Percentiles rank a stretch among this genome's conserved stretches.
These are phyloP conservation scores for Zootoca vivipara DNA, from an alignment of 2,113 vertebrate species.

Conservation along the genomic window DNA sequence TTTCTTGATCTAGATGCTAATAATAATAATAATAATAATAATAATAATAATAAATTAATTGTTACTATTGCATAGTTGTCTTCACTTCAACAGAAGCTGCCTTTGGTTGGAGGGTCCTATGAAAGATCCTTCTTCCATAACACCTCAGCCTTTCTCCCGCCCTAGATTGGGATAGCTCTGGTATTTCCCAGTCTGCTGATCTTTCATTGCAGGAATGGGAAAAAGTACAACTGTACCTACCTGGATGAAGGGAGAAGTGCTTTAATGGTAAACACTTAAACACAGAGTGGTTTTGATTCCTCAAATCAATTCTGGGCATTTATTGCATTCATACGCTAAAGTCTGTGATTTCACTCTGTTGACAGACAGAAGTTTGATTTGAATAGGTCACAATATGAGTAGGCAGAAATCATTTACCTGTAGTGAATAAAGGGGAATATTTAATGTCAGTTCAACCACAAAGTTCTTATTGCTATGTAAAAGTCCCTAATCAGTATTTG, in stretches of 20 bases:
- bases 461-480: neutral
- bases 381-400: neutral
- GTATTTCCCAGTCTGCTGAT: too few species aligned
- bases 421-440: slow-evolving; percentile 24
- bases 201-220: too few species aligned
- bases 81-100: too few species aligned
- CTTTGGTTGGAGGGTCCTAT: too few species aligned
- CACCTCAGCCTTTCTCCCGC: too few species aligned
- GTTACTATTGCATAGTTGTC: too few species aligned
- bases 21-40: too few species aligned
- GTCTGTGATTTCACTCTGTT: slow-evolving; percentile 25
- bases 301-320: neutral
- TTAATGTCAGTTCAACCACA: neutral
- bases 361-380: slow-evolving; percentile 12
- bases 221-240: too few species aligned
- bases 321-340: neutral
- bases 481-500: neutral
- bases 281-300: neutral
- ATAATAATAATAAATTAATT: too few species aligned
- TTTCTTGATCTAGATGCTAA: too few species aligned
- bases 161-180: too few species aligned
- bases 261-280: neutral
- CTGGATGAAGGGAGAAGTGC: neutral
- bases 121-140: too few species aligned
- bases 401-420: neutral